Evolutionary conservation across 2,888 invertebrate species (phyloP), one percentile per base, ranked within the genome.

Genomic region (Drosophila monieri): DNA sequence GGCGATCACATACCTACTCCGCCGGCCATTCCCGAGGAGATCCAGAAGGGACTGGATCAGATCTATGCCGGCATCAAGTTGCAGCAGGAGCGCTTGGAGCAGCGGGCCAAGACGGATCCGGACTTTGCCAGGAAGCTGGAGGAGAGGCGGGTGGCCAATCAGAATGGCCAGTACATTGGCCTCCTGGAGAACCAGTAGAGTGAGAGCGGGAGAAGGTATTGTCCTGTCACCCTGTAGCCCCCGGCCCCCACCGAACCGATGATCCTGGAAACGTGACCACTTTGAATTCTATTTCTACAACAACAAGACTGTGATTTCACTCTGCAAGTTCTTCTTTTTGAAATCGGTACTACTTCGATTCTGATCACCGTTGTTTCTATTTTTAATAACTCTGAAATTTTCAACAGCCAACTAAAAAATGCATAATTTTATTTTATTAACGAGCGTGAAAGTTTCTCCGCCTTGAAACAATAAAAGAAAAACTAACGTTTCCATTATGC

Each of bases 1-100:
- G 96, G 96, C 0, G 96, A 95, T 90, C 96, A 96, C 90, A 94
- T 96, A 88, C 96, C 96, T 72, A 96, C 96, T 53, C 95, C 96
- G 69, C 96, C 96, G 12, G 96, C 96, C 69, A 95, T 96, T 25
- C 96, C 96, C 56, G 93, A 95, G 72, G 96, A 96, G 93, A 96
- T 96, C 87, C 97, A 97, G 92, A 96, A 96, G 90, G 96, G 96
- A 57, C 93, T 97, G 69, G 97, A 97, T 91, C 94, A 96, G 89
- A 97, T 97, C 91, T 97, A 95, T 91, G 96, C 96, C 64, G 96
- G 96, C 85, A 97, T 97, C 78, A 94, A 94, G 89, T 58, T 90
- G 92, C 93, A 92, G 70, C 90, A 91, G 76, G 91, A 92, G 74
- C 94, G 94, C 79, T 92, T 94, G 90, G 95, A 90, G 55, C 90